Evolutionary conservation across 2,113 vertebrate species (phyloP).

Genomic region (Delphinapterus leucas): DNA sequence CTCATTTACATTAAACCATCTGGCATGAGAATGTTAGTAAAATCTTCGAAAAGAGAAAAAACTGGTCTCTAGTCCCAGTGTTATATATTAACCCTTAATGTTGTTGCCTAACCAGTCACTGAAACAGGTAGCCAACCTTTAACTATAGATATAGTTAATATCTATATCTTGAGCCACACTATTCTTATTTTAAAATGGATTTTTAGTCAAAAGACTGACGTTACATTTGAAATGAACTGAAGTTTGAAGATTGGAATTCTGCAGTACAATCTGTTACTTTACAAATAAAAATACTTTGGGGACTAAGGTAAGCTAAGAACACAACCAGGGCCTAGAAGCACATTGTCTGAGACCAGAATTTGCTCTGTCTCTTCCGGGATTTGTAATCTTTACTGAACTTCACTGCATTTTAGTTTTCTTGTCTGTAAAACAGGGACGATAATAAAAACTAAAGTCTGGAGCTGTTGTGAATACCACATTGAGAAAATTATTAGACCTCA

Average conservation of each 20-base stretch:
- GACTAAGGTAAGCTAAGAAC: accelerated
- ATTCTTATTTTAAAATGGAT: neutral
- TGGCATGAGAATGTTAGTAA: neutral
- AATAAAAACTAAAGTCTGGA: neutral
- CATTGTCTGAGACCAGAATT: neutral
- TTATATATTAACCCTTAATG: neutral
- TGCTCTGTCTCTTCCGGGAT: accelerated
- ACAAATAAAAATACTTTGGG: neutral
- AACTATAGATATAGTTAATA: no score
- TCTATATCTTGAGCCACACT: neutral
- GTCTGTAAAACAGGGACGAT: neutral
- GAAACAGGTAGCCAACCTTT: no score
- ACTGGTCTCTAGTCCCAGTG: neutral
- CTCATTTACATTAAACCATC: no score
- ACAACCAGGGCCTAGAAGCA: neutral
- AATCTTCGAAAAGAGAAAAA: neutral
- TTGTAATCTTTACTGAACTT: neutral
- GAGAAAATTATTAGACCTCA: neutral
- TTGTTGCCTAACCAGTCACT: no score
- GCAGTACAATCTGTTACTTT: neutral
- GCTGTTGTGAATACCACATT: no score
- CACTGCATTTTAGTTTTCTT: neutral
- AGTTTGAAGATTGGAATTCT: neutral
- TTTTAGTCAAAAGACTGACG: neutral
- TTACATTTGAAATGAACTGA: neutral